phyloP scores from a whole-genome alignment of 64 coral and sea anemone species.

The Pocillopora verrucosa region DNA sequence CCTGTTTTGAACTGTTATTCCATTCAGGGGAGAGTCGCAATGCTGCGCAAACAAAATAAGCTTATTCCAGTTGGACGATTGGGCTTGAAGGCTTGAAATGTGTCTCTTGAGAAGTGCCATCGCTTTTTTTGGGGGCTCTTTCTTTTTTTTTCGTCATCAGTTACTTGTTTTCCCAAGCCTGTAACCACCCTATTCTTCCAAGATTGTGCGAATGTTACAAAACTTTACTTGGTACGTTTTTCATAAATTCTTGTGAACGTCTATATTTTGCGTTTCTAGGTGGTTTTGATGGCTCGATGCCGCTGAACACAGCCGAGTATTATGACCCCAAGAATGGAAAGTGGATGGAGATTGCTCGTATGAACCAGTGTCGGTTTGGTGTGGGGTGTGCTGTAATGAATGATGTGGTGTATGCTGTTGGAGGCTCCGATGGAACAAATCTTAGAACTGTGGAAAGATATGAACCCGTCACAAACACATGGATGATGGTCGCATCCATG shows the following conservation, averaged over 20 bases:
- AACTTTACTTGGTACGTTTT: neutral
- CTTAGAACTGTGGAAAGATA: conserved; percentile 85
- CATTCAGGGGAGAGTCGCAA: no score
- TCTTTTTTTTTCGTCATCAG: no score
- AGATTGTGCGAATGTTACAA: neutral
- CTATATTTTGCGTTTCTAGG: conserved; percentile 21
- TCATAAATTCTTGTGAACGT: no score
- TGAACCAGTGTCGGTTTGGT: conserved; percentile 97
- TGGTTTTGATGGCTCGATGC: conserved; percentile 99
- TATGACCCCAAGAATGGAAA: conserved; percentile 83
- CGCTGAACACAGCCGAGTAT: conserved; percentile 94
- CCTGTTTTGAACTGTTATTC: no score
- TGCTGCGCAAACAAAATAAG: no score
- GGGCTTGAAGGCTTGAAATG: no score
- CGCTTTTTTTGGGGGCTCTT: no score
- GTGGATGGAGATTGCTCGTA: conserved; percentile 88
- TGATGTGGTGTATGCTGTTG: conserved; percentile 82
- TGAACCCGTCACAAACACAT: conserved; percentile 86
- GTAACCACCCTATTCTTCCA: no score
- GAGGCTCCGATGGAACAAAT: conserved; percentile 95
- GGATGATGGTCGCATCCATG: conserved; percentile 89
- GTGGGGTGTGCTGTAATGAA: conserved; percentile 87
- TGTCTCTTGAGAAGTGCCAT: no score
- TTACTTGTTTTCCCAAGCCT: no score
- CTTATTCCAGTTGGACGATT: no score